Percentiles rank a stretch among this genome's conserved stretches.
Conservation (phyloP, 1,140 invertebrate genomes). For the Megathymus violae region DNA sequence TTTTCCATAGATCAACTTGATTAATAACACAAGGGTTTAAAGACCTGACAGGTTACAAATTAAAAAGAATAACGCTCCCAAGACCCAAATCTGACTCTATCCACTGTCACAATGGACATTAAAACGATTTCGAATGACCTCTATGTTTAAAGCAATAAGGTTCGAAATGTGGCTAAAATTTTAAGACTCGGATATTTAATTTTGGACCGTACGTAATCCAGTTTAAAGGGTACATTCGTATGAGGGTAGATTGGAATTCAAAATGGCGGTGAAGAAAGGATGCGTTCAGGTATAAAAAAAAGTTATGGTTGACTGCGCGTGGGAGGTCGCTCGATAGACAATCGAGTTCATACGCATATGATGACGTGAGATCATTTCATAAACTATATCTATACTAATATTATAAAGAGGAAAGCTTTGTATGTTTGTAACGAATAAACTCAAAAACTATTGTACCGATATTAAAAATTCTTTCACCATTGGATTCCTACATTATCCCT, state of each 20-base stretch:
- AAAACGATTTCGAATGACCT: conserved; percentile 52
- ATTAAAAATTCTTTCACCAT: too few species aligned
- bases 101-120: conserved; percentile 58
- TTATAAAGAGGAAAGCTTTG: too few species aligned
- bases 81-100: conserved; percentile 64
- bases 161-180: conserved; percentile 43
- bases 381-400: too few species aligned
- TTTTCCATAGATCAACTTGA: conserved; percentile 48
- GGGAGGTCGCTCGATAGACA: conserved; percentile 47
- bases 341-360: conserved; percentile 28
- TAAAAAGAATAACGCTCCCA: conserved; percentile 56
- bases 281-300: conserved; percentile 61
- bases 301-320: conserved; percentile 59
- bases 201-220: conserved; percentile 40
- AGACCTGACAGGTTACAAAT: conserved; percentile 58
- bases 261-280: conserved; percentile 62
- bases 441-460: too few species aligned
- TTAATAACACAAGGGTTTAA: conserved; percentile 64
- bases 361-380: conserved; percentile 22
- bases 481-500: too few species aligned
- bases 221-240: conserved; percentile 50
- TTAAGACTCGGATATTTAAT: conserved; percentile 26
- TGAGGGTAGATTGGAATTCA: conserved; percentile 57
- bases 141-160: conserved; percentile 51
- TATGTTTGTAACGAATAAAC: too few species aligned